A percentile compares a stretch with the other conserved stretches of the same genome.
Evolutionary conservation across 2,797 vertebrate genomes (phyloP).

Genomic region (Botia kubotai): DNA sequence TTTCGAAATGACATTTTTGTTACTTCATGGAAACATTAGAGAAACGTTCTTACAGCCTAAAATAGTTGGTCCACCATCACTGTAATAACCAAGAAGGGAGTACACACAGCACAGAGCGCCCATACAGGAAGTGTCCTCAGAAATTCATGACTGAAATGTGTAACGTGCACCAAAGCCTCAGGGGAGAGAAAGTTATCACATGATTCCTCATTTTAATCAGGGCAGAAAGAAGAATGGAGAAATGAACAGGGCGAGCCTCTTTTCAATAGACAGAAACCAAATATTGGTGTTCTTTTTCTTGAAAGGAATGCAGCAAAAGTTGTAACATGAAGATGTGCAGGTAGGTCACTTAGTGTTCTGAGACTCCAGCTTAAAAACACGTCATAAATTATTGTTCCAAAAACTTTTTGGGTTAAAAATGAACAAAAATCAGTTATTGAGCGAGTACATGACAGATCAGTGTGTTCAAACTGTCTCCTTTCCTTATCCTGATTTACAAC

Average conservation of each 20-base stretch:
- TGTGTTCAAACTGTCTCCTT: no score
- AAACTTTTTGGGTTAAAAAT: no score
- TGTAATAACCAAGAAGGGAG: not conserved
- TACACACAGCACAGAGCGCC: not conserved
- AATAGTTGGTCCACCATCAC: not conserved
- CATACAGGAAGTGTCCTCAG: not conserved
- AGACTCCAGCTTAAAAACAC: not conserved
- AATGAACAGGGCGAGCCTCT: constrained; percentile 13
- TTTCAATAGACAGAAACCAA: constrained; percentile 40
- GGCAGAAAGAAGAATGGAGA: constrained; percentile 25
- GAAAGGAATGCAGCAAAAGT: constrained; percentile 11
- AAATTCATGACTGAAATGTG: constrained; percentile 22
- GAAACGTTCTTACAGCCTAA: no score
- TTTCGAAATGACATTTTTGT: no score
- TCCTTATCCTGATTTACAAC: no score
- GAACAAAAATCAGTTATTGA: no score
- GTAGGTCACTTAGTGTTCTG: constrained; percentile 37
- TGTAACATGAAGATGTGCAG: constrained; percentile 33
- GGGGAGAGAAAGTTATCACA: constrained; percentile 30
- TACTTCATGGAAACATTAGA: no score
- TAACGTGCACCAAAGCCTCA: constrained; percentile 7
- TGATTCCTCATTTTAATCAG: constrained; percentile 27
- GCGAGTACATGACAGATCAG: no score
- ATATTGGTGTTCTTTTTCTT: constrained; percentile 19
- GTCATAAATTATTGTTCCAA: no score